A percentile compares a stretch with the other conserved stretches of the same genome.
Evolutionary conservation across 2,797 vertebrate species (phyloP).

Genomic region (Sparus aurata): DNA sequence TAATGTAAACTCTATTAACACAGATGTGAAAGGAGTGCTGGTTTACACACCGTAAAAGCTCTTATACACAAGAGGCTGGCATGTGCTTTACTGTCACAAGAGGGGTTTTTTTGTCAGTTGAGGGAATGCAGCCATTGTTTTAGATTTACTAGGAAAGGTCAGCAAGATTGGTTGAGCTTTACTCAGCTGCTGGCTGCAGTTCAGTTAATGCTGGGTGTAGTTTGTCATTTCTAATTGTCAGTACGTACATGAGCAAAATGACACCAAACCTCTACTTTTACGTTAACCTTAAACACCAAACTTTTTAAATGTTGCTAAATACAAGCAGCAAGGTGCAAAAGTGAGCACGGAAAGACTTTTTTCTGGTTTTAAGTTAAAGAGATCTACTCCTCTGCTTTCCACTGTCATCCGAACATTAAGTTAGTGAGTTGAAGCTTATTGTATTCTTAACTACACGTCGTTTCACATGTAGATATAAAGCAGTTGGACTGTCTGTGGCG

Average conservation of each 20-base stretch:
- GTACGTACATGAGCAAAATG: not conserved
- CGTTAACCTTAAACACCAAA: not conserved
- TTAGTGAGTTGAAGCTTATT: not conserved
- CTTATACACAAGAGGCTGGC: constrained; percentile 40
- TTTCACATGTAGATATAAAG: not conserved
- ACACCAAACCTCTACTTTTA: not conserved
- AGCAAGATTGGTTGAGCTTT: constrained; percentile 29
- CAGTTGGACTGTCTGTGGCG: not conserved
- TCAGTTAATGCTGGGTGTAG: not conserved
- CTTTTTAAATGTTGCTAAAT: not conserved
- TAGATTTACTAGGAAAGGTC: constrained; percentile 46
- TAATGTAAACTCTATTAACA: constrained; percentile 77
- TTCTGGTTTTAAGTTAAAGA: too few relatives aligned
- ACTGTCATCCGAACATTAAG: not conserved
- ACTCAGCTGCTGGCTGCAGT: constrained; percentile 49
- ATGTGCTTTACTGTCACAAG: constrained; percentile 53
- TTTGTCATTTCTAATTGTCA: not conserved
- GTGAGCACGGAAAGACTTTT: too few relatives aligned
- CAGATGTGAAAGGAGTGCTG: constrained; percentile 72
- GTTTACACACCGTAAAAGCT: constrained; percentile 71
- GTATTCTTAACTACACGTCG: not conserved
- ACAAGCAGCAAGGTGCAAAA: not conserved
- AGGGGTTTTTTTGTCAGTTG: constrained; percentile 10
- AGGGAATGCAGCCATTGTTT: constrained; percentile 62
- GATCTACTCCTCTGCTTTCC: not conserved